These are phyloP conservation scores for Caradrina clavipalpis DNA, from an alignment of 2,888 invertebrate species.

Conservation along the genomic window DNA sequence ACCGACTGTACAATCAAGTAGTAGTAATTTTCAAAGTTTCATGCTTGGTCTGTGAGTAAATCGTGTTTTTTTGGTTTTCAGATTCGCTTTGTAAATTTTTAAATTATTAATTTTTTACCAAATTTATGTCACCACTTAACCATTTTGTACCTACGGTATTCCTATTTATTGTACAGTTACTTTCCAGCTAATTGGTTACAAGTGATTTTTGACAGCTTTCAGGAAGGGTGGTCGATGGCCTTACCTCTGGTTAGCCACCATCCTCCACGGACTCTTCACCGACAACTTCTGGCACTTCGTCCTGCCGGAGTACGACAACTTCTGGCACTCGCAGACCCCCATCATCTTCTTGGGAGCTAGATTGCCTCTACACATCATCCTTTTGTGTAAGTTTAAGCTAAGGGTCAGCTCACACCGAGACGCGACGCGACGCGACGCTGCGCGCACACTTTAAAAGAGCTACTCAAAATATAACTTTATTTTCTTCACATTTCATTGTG, in stretches of 20 bases:
- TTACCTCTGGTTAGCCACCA: slow-evolving; percentile 93
- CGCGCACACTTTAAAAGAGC: too few relatives aligned
- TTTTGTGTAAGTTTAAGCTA: slow-evolving; percentile 92
- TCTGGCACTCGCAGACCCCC: slow-evolving; percentile 95
- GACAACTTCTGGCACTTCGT: slow-evolving; percentile 94
- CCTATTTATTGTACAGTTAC: neutral
- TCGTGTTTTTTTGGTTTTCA: too few relatives aligned
- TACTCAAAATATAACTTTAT: too few relatives aligned
- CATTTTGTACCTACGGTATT: neutral
- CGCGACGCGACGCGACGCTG: slow-evolving; percentile 22
- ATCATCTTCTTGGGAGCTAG: slow-evolving; percentile 93
- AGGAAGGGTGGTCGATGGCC: slow-evolving; percentile 93
- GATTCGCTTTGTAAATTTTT: too few relatives aligned
- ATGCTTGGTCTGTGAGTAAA: too few relatives aligned
- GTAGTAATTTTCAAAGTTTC: too few relatives aligned
- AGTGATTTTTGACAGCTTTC: slow-evolving; percentile 83
- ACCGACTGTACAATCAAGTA: too few relatives aligned
- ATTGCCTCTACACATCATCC: slow-evolving; percentile 93
- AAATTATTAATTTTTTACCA: neutral
- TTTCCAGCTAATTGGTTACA: neutral
- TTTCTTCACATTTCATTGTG: too few relatives aligned
- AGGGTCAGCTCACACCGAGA: slow-evolving; percentile 34
- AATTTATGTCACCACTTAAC: neutral
- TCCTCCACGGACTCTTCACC: slow-evolving; percentile 93
- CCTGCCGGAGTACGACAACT: slow-evolving; percentile 94